Evolutionary conservation across 1,140 invertebrate genomes (phyloP).

Genomic region (Pissodes strobi): DNA sequence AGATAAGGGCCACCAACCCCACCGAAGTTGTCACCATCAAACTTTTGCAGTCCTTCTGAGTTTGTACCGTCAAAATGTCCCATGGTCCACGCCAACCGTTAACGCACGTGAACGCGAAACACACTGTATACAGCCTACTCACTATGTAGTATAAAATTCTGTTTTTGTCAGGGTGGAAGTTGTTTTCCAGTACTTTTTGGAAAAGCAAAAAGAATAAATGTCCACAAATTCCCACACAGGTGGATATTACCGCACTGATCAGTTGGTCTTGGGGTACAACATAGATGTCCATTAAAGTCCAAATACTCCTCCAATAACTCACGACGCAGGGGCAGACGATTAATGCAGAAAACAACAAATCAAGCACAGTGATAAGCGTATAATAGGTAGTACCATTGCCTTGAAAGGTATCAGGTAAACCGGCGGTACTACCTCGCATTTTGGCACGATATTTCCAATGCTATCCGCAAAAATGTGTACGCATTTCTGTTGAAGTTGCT

Average conservation of each 20-base stretch:
- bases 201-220: slow-evolving; percentile 69
- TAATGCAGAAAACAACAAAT: slow-evolving; percentile 70
- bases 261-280: slow-evolving; percentile 65
- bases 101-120: slow-evolving; percentile 78
- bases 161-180: slow-evolving; percentile 69
- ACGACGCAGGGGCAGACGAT: slow-evolving; percentile 80
- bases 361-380: slow-evolving; percentile 68
- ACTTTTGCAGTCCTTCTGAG: slow-evolving; percentile 63
- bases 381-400: slow-evolving; percentile 60
- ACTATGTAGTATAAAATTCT: slow-evolving; percentile 70
- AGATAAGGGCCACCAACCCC: slow-evolving; percentile 67
- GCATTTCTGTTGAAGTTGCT: slow-evolving; percentile 3
- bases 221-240: slow-evolving; percentile 68
- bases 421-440: slow-evolving; percentile 66
- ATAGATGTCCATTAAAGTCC: slow-evolving; percentile 76
- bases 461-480: neutral
- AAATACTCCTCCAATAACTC: slow-evolving; percentile 83
- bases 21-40: slow-evolving; percentile 65
- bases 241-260: slow-evolving; percentile 67
- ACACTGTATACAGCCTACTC: slow-evolving; percentile 74
- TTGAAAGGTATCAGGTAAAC: slow-evolving; percentile 59
- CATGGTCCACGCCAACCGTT: slow-evolving; percentile 85
- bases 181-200: slow-evolving; percentile 65
- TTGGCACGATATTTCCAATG: slow-evolving; percentile 9
- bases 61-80: slow-evolving; percentile 73